Base-by-base conservation (phyloP, 2,113 vertebrate species). In the Datnioides undecimradiatus region DNA sequence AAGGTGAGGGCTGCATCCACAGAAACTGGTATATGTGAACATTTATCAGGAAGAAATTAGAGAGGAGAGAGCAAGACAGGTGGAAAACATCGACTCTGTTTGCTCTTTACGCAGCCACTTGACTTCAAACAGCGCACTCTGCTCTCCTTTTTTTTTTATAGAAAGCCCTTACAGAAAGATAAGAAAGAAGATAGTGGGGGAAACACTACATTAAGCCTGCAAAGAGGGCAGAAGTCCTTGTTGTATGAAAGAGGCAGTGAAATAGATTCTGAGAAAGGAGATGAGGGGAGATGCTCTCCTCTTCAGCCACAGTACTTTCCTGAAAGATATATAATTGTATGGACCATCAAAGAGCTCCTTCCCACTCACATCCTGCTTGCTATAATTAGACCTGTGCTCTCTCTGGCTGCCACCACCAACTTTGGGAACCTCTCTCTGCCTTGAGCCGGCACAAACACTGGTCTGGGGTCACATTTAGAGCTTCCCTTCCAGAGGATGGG, bases 341-440 rank as follows among this genome's bases (percentile, higher is more conserved):
- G 75, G 66, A 85, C 87, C 66, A 87, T 90, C 84, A 90, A 84
- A 87, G 70, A 72, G 36, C 80, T 86, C 70, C 63, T 88, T 75
- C 80, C 86, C 76, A 75, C 73, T 87, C 71, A 76, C 87, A 92
- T 93, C 85, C 90, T 90, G 88, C 72, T 67, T 63, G 73, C 88
- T 92, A 93, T 90, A 89, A 88, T 90, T 94, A 93, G 85, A 83
- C 69, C 38, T 36, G 41, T n/a, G 73, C 70, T 83, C 73, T 67
- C 41, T 79, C 74, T 88, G 65, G 72, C 74, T 79, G 66, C 71
- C 82, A 73, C 73, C 75, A 55, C 60, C 33, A 52, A 76, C 72
- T 86, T 77, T 78, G 62, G 84, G 57, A 90, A 66, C 68, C 55
- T 52, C 69, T 77, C 19, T 78, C 33, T 79, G 81, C 85, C 59